phyloP scores from a whole-genome alignment of 2,113 vertebrate species.

The Glaucidium brasilianum region DNA sequence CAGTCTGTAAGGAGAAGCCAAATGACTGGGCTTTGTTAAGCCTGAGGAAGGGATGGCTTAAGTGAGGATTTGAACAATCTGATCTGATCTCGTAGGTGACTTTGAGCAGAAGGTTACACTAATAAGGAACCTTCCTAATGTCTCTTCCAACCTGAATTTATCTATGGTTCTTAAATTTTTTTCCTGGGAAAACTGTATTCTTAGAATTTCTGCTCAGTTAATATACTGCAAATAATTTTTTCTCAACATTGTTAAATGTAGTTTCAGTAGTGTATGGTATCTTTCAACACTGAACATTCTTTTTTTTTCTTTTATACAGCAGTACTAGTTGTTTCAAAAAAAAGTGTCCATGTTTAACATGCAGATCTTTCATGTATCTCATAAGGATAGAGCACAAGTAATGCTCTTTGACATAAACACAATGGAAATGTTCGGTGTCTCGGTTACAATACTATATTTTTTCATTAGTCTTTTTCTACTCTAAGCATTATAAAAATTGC shows the following conservation, averaged over 20 bases:
- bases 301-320: background rate
- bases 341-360: background rate
- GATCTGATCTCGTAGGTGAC: background rate
- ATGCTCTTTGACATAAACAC: background rate
- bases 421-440: background rate
- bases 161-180: background rate
- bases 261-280: background rate
- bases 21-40: background rate
- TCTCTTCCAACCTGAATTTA: background rate
- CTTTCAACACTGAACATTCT: background rate
- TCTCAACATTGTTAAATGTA: background rate
- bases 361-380: background rate
- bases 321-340: background rate
- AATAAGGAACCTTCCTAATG: background rate
- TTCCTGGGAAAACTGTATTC: background rate
- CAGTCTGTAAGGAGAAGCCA: background rate
- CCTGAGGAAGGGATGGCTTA: background rate
- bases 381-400: background rate
- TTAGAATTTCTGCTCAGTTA: background rate
- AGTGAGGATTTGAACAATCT: background rate
- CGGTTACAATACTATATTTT: background rate
- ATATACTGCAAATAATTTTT: background rate
- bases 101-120: background rate
- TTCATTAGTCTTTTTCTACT: background rate
- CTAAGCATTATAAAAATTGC: background rate